Base-by-base conservation (phyloP, 2,113 vertebrate species). In the Centrocercus urophasianus region DNA sequence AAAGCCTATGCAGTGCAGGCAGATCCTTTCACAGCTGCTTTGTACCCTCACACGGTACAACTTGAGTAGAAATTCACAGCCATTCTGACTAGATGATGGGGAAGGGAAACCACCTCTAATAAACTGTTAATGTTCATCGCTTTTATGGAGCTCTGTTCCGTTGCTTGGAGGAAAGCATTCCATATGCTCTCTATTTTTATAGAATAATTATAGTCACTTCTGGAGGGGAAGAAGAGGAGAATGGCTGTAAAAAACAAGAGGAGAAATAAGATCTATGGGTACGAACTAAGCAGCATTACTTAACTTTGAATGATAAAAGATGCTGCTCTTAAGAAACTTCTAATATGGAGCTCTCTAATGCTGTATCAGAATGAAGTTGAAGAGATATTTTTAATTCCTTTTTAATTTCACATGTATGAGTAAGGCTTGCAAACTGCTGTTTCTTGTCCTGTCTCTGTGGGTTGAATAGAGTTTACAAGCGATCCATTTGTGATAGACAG, bases 111-210 rank as follows among this genome's bases (percentile, higher is more conserved):
- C 81, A 95, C 90, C 91, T 94, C 93, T 94, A 94, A 95, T 96
- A 97, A 96, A 93, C 69, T 77, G 40, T 60, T 78, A 57, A n/a
- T 82, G 86, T 90, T 96, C 69, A 13, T 91, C 64, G 73, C 86
- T 97, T 97, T 97, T 89, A 91, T 69, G 16, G 40, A 2, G 2
- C 90, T 92, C 61, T 57, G 45, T 83, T 96, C 47, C 24, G 7
- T 43, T 86, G 72, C 90, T 87, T 82, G 74, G 83, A 95, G 88
- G 88, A 88, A 88, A 96, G 48, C 1, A 11, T 96, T 94, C 95
- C 96, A 93, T 96, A 97, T 97, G 95, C 61, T 95, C 65, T 81
- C 84, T 56, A 64, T 74, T 96, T 95, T 97, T 97, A 88, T 91
- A 43, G 79, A 93, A 93, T 95, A 95, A 93, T 97, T 97, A 89